phyloP scores from a whole-genome alignment of 2,888 invertebrate species.

The Ecliptopera silaceata region DNA sequence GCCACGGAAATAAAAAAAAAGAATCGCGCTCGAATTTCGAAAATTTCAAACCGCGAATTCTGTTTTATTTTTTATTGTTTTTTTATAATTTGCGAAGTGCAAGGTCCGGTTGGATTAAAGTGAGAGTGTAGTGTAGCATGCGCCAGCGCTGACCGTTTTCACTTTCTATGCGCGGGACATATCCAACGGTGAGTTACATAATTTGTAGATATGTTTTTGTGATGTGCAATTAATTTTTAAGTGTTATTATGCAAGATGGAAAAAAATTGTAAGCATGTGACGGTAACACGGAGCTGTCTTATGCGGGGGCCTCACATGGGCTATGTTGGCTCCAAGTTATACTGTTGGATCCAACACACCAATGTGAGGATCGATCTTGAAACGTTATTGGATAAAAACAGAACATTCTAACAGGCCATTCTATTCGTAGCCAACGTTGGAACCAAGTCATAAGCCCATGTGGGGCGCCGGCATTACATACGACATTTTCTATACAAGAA shows the following conservation, averaged over 20 bases:
- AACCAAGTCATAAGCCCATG: too few relatives aligned
- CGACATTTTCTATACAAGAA: too few relatives aligned
- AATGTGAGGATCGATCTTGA: too few relatives aligned
- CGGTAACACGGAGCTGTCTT: too few relatives aligned
- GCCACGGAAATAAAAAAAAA: constrained; percentile 33
- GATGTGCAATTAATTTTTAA: constrained; percentile 19
- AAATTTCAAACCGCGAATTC: constrained; percentile 49
- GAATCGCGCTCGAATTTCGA: constrained; percentile 53
- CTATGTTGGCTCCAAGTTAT: too few relatives aligned
- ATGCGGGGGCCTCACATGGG: too few relatives aligned
- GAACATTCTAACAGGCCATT: too few relatives aligned
- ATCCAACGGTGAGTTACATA: constrained; percentile 63
- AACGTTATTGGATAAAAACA: too few relatives aligned
- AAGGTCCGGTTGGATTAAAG: constrained; percentile 61
- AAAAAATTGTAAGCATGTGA: too few relatives aligned
- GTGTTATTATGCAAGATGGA: constrained; percentile 5
- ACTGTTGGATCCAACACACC: too few relatives aligned
- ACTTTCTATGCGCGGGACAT: constrained; percentile 75
- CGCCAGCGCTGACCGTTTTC: constrained; percentile 65
- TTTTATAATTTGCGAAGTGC: constrained; percentile 43
- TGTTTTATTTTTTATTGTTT: constrained; percentile 26
- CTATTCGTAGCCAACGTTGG: too few relatives aligned
- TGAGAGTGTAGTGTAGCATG: constrained; percentile 63
- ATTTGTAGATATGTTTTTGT: constrained; percentile 42
- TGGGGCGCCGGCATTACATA: too few relatives aligned